Base-by-base conservation (phyloP, 1,140 invertebrate species). In the Nasonia longicornis region DNA sequence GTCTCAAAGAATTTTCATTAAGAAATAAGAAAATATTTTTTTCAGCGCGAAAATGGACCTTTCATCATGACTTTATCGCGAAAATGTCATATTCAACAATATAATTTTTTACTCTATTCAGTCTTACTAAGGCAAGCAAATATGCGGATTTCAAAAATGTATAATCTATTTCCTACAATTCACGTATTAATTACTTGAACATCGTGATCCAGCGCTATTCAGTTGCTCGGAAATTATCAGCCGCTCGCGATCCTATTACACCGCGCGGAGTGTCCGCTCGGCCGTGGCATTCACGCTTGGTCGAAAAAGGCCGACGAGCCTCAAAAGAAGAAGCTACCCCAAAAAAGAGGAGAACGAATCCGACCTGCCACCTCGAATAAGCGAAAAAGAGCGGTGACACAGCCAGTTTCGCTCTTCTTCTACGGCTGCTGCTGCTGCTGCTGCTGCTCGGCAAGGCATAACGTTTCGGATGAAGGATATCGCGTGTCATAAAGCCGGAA, bases 391-490 rank as follows among this genome's bases (percentile, higher is more conserved):
- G 66, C 20, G 66, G 22, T 29, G 66, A 31, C 22, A 31, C 3
- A 26, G 66, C 22, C 29, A 67, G 66, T 26, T 67, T 58, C 20
- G 52, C 16, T 58, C 52, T 20, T 52, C 48, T 52, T 20, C 45
- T 12, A 16, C 45, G 12, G 14, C 45, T 48, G 12, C 45, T 48
- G 45, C 45, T 48, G 12, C 45, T 48, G 45, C 45, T 48, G 12
- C 42, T 45, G 14, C 45, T 45, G 1, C 58, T 22, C 31, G 31
- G 48, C 75, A 81, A 82, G 81, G 83, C 81, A 85, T 86, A 85
- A 88, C 87, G 87, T 88, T 87, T 88, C 83, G 85, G 80, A 86
- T 86, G 84, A 88, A 87, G 87, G 84, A 88, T 89, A 89, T 89
- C 87, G 83, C 83, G 84, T 89, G 81, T 89, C 88, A 87, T 88